phyloP scores from a whole-genome alignment of 2,797 vertebrate genomes.

The Paedocypris micromegethes region DNA sequence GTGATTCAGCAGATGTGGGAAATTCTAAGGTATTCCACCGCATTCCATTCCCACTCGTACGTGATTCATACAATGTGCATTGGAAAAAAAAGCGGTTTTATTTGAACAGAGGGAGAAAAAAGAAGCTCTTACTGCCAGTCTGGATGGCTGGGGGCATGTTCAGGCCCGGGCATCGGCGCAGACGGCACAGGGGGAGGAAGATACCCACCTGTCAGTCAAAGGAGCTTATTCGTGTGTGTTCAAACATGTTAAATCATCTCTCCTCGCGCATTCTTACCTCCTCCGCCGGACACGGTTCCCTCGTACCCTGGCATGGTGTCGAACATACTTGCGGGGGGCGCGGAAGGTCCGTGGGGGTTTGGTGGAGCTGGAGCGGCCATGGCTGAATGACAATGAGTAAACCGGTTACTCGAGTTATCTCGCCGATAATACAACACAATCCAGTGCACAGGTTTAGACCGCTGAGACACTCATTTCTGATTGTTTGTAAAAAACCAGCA shows the following conservation, averaged over 20 bases:
- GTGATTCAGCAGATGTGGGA: background rate
- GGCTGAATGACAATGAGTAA: slow-evolving; percentile 58
- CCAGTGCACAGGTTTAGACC: background rate
- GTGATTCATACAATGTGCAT: background rate
- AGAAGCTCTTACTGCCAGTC: slow-evolving; percentile 64
- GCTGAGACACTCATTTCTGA: background rate
- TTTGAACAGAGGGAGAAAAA: background rate
- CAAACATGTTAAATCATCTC: no score
- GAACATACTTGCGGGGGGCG: slow-evolving; percentile 67
- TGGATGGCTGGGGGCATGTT: slow-evolving; percentile 53
- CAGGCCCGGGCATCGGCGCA: slow-evolving; percentile 52
- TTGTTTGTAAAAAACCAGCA: background rate
- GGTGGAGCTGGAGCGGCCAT: slow-evolving; percentile 56
- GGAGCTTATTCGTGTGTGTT: background rate
- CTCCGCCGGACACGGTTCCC: slow-evolving; percentile 63
- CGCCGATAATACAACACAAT: slow-evolving; percentile 1
- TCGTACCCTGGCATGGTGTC: slow-evolving; percentile 72
- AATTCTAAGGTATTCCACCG: no score
- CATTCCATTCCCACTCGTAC: no score
- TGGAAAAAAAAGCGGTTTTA: background rate
- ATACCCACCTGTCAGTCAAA: slow-evolving; percentile 60
- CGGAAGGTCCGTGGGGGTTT: slow-evolving; percentile 49
- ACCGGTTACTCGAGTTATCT: slow-evolving; percentile 46
- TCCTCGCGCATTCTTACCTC: slow-evolving; percentile 50
- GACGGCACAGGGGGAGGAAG: slow-evolving; percentile 68